These are phyloP conservation scores for Drosophila repletoides DNA, from an alignment of 1,140 invertebrate species.

Conservation along the genomic window DNA sequence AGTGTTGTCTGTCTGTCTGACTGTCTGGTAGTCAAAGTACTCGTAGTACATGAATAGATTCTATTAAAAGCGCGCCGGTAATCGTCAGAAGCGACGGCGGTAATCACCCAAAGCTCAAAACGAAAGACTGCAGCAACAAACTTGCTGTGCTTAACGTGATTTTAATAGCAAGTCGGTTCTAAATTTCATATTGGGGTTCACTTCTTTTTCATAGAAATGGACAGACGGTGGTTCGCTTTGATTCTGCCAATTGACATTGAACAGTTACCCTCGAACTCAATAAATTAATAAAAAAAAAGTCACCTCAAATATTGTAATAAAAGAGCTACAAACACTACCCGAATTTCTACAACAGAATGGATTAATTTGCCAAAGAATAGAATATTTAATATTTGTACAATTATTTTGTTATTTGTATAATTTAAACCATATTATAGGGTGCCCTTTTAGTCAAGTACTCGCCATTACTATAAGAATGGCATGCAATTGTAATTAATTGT, in stretches of 20 bases:
- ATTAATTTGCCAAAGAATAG: too few species aligned
- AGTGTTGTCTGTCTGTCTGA: conserved; percentile 31
- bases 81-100: conserved; percentile 60
- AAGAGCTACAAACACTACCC: too few species aligned
- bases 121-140: conserved; percentile 50
- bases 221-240: conserved; percentile 24
- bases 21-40: conserved; percentile 18
- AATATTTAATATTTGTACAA: not conserved
- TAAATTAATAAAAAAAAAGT: not conserved
- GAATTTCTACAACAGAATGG: too few species aligned
- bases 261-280: conserved; percentile 5
- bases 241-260: conserved; percentile 57
- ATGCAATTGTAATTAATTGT: conserved; percentile 56
- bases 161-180: conserved; percentile 65
- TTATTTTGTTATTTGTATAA: not conserved
- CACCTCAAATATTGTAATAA: not conserved
- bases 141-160: conserved; percentile 67
- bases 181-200: conserved; percentile 27
- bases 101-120: conserved; percentile 50
- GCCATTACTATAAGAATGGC: conserved; percentile 25
- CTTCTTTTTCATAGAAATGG: conserved; percentile 24
- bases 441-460: not conserved
- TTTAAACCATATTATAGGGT: not conserved
- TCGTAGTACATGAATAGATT: conserved; percentile 56
- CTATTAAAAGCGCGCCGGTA: conserved; percentile 61